These are phyloP conservation scores for Ectemnius continuus DNA, from an alignment of 2,888 invertebrate genomes.

Conservation along the genomic window DNA sequence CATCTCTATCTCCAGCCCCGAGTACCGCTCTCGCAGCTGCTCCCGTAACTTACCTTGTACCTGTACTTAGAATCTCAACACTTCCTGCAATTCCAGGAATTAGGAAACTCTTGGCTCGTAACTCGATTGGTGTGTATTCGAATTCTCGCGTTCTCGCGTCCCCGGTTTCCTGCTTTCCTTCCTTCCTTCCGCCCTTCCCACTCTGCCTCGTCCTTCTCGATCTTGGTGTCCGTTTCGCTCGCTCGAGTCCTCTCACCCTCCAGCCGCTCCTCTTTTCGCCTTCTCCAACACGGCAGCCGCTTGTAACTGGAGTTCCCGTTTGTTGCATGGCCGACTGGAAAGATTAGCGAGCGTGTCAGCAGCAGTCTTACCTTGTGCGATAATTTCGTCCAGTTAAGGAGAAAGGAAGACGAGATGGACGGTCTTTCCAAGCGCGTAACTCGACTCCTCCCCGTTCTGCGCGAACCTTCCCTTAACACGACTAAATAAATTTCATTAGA, in stretches of 20 bases:
- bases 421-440: neutral
- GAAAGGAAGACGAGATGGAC: neutral
- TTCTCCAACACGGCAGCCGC: constrained; percentile 11
- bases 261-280: neutral
- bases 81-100: constrained; percentile 50
- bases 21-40: constrained; percentile 19
- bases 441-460: neutral
- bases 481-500: too few relatives aligned
- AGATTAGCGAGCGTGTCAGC: constrained; percentile 47
- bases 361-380: constrained; percentile 20
- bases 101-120: constrained; percentile 55
- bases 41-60: constrained; percentile 51
- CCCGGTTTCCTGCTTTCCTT: neutral
- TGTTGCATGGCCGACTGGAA: constrained; percentile 39
- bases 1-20: neutral
- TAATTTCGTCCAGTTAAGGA: constrained; percentile 21
- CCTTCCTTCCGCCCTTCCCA: neutral
- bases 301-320: constrained; percentile 21
- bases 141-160: constrained; percentile 38
- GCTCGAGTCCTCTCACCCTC: too few relatives aligned
- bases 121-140: constrained; percentile 56
- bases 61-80: constrained; percentile 50
- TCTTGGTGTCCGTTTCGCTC: too few relatives aligned
- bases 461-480: neutral
- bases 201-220: neutral